A percentile compares a stretch with the other conserved stretches of the same genome.
Evolutionary conservation across 2,888 invertebrate genomes (phyloP).

Genomic region (Machimus rusticus): DNA sequence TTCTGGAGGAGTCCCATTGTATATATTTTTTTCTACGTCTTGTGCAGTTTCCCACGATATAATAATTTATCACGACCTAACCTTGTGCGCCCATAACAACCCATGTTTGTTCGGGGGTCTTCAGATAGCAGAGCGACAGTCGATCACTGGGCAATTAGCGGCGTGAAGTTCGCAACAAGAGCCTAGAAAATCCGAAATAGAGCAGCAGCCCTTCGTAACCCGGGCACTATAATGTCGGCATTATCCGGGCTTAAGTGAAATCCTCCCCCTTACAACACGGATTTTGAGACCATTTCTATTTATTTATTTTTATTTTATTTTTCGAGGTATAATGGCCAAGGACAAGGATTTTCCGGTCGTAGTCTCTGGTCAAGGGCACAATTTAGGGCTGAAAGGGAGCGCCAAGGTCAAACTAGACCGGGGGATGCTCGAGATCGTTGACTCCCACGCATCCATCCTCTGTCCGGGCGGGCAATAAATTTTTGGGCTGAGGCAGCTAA

Average conservation of each 20-base stretch:
- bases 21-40: neutral
- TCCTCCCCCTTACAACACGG: neutral
- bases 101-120: neutral
- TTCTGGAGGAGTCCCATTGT: neutral
- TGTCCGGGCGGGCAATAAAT: neutral
- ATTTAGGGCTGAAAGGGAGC: neutral
- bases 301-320: neutral
- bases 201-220: neutral
- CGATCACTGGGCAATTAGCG: neutral
- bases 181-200: neutral
- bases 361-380: neutral
- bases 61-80: neutral
- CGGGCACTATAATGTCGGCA: neutral
- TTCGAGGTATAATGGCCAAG: neutral
- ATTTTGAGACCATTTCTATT: neutral
- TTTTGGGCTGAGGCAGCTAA: neutral
- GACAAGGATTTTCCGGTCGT: neutral
- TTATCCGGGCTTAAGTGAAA: neutral
- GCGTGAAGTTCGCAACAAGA: neutral
- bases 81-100: neutral
- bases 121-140: neutral
- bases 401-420: neutral
- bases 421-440: neutral
- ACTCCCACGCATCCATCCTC: neutral
- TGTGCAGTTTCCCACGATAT: slow-evolving; percentile 10